Evolutionary conservation across 1,140 invertebrate genomes (phyloP).

Genomic region (Penaeus japonicus): DNA sequence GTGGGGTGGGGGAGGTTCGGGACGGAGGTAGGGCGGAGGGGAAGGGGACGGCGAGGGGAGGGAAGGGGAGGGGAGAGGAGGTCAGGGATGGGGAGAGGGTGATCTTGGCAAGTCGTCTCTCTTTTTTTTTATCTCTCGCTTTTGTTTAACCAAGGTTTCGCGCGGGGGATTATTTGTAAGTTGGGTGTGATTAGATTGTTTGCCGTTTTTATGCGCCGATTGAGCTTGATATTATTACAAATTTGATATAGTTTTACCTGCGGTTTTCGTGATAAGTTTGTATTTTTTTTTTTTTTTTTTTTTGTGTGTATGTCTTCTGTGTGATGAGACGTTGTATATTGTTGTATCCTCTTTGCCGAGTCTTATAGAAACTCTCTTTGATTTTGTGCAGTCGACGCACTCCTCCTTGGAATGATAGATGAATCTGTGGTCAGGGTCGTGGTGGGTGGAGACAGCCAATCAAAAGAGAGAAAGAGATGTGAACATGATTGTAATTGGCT

Average conservation of each 20-base stretch:
- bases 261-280: too few species aligned
- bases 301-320: too few species aligned
- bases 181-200: too few species aligned
- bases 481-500: conserved; percentile 21
- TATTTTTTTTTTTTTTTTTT: too few species aligned
- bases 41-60: background rate
- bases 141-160: background rate
- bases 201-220: too few species aligned
- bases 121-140: conserved; percentile 2
- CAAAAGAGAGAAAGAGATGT: background rate
- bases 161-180: too few species aligned
- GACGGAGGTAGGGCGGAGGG: background rate
- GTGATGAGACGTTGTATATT: background rate
- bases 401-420: background rate
- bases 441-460: conserved; percentile 17
- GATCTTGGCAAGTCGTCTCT: background rate
- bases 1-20: background rate
- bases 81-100: background rate
- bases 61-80: background rate
- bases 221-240: too few species aligned
- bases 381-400: background rate
- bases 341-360: background rate
- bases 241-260: too few species aligned
- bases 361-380: too few species aligned
- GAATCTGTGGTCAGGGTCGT: background rate